Conservation (phyloP, 2,797 vertebrate species). For the Anguilla megastoma region DNA sequence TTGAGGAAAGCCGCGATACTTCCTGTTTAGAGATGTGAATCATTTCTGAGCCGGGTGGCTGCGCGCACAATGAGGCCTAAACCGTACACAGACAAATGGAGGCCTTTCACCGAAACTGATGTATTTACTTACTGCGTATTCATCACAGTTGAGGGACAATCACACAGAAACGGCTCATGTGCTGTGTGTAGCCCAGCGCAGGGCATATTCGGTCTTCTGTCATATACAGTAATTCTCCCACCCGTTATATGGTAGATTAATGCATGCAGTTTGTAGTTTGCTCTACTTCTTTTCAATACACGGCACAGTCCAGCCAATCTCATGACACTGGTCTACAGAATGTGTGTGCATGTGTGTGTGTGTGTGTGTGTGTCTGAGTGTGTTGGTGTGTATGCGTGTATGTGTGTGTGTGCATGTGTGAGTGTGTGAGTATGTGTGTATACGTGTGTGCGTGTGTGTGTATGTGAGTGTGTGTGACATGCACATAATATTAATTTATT, state of each 20-base stretch:
- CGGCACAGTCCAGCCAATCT: neutral
- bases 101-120: neutral
- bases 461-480: too few species aligned
- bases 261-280: neutral
- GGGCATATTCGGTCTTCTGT: neutral
- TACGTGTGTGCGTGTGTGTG: too few species aligned
- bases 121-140: neutral
- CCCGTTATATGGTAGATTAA: neutral
- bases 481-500: too few species aligned
- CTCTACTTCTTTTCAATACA: neutral
- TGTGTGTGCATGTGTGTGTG: too few species aligned
- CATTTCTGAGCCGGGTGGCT: neutral
- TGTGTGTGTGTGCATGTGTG: too few species aligned
- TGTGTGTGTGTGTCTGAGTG: too few species aligned
- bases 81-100: neutral
- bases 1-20: neutral
- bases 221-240: neutral
- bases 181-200: neutral
- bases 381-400: too few species aligned
- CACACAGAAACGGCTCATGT: neutral
- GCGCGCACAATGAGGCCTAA: neutral
- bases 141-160: neutral
- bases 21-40: neutral
- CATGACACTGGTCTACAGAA: neutral
- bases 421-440: too few species aligned